Conservation (phyloP, 2,888 invertebrate species). For the Adelognathus sp. region DNA sequence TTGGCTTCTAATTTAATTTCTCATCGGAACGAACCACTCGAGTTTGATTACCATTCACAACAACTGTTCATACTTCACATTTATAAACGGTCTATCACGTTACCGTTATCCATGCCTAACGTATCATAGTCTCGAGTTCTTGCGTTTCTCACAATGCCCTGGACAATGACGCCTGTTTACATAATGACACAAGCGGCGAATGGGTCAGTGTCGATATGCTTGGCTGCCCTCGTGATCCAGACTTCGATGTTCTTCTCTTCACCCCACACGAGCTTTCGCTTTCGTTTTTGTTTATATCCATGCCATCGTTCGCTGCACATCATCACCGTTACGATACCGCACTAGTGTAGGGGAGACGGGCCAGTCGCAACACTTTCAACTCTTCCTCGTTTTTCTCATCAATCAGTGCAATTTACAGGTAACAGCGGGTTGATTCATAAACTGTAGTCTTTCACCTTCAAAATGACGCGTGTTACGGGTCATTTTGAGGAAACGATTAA, state of each 20-base stretch:
- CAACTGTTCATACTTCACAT: not conserved
- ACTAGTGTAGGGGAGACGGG: not conserved
- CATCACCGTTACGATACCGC: not conserved
- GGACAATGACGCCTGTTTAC: constrained; percentile 59
- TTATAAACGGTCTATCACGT: not conserved
- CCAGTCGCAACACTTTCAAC: not conserved
- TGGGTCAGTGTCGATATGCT: constrained; percentile 72
- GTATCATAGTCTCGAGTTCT: constrained; percentile 18
- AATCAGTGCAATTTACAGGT: not conserved
- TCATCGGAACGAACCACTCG: not conserved
- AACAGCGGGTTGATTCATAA: not conserved
- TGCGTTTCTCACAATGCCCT: constrained; percentile 21
- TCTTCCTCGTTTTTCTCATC: too few relatives aligned
- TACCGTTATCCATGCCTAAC: not conserved
- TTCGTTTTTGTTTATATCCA: not conserved
- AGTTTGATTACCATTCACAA: not conserved
- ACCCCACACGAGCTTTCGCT: constrained; percentile 2
- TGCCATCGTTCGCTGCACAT: not conserved
- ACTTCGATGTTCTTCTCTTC: not conserved
- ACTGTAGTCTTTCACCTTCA: not conserved
- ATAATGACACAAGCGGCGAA: constrained; percentile 59
- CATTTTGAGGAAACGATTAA: not conserved
- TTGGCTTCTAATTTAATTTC: not conserved
- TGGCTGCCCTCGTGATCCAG: constrained; percentile 55
- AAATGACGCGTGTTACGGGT: too few relatives aligned